Evolutionary conservation across 2,113 vertebrate species (phyloP), one percentile per base, ranked within the genome.

Genomic region (Sprattus sprattus): DNA sequence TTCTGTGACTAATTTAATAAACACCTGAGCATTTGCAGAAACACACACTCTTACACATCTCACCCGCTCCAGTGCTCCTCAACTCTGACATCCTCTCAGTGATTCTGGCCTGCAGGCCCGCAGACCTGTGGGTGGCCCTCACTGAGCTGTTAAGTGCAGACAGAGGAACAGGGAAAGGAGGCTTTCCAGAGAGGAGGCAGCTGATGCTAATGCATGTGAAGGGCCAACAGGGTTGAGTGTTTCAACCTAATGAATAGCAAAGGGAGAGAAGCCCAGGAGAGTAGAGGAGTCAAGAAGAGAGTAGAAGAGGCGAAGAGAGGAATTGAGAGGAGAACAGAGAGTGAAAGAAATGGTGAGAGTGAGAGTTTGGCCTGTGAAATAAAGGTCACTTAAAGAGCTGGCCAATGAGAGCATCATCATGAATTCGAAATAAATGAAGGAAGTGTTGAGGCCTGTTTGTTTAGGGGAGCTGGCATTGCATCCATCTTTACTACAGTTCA

Each of bases 341-440:
- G 20, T 7, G 60, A 20, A 64, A 10, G 49, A 25, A 81, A 50
- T 39, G 39, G 64, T 57, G 67, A 78, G 22, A 50, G 84, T 83
- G 87, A 4, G 46, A 1, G 50, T 71, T 83, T 86, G 28, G n/a
- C 8, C 3, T 45, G 32, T 45, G 81, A 25, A 89, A 89, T 89
- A 86, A 88, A 86, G 83, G 88, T 83, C 80, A 86, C 49, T 60
- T 57, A 52, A 87, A 52, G 49, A 87, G 44, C 80, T 64, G 81
- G 84, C 84, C 16, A 81, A 81, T 39, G 54, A 28, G 39, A 83
- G 82, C 87, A n/a, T 11, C 50, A 32, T 28, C 78, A 71, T 84
- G 49, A 28, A 85, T 85, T 85, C 84, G 54, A 13, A 44, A 71
- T 46, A 85, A 82, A 45, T 10, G 45, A 39, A 28, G 25, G 64